These are phyloP conservation scores for Geotrypetes seraphini DNA, from an alignment of 2,797 vertebrate genomes.

Conservation along the genomic window DNA sequence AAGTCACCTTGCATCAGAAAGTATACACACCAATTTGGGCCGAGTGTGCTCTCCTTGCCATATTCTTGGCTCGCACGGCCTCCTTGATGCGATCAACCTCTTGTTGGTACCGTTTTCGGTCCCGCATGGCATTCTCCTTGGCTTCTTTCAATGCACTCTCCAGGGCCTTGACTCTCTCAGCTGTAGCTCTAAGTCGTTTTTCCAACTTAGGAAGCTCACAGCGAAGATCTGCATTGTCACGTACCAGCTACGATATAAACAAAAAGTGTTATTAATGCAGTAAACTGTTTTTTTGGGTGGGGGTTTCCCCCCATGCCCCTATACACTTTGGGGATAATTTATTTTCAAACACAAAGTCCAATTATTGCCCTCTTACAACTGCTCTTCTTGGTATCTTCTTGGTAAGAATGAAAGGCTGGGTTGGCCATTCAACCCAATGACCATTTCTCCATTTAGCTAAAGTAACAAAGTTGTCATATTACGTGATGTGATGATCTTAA, in stretches of 20 bases:
- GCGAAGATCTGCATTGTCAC: slow-evolving; percentile 92
- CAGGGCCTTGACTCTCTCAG: slow-evolving; percentile 83
- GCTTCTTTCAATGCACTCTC: slow-evolving; percentile 79
- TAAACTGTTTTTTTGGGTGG: too few species aligned
- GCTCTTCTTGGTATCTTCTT: too few species aligned
- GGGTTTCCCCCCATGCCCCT: too few species aligned
- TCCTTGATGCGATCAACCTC: slow-evolving; percentile 95
- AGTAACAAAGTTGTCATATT: too few species aligned
- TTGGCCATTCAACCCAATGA: too few species aligned
- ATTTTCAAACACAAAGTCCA: too few species aligned
- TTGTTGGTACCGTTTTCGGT: slow-evolving; percentile 89
- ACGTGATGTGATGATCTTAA: too few species aligned
- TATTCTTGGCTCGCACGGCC: slow-evolving; percentile 76
- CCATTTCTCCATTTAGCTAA: too few species aligned
- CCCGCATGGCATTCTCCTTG: slow-evolving; percentile 76
- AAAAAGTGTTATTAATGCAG: too few species aligned
- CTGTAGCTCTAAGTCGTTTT: slow-evolving; percentile 84
- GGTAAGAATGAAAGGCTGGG: too few species aligned
- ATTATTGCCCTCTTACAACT: too few species aligned
- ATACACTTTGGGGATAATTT: too few species aligned
- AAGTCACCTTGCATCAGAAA: background rate
- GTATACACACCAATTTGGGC: slow-evolving; percentile 80
- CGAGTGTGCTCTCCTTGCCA: slow-evolving; percentile 70
- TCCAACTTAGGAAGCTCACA: slow-evolving; percentile 95
- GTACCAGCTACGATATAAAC: slow-evolving; percentile 63